These are phyloP conservation scores for Papilio polytes DNA, from an alignment of 1,140 invertebrate species.

Conservation along the genomic window DNA sequence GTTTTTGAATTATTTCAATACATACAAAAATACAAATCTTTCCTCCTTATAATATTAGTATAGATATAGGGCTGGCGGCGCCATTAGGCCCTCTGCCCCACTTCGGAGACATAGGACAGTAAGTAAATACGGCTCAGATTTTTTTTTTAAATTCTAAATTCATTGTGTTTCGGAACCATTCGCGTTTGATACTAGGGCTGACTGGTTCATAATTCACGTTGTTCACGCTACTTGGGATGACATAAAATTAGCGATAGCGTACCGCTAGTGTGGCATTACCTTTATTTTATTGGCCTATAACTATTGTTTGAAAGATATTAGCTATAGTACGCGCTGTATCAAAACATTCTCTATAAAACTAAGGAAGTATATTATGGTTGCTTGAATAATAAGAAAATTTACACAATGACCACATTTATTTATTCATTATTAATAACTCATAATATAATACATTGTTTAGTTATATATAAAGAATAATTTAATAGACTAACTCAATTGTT, in stretches of 20 bases:
- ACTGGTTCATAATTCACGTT: too few species aligned
- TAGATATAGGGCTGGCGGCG: too few species aligned
- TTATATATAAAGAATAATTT: not conserved
- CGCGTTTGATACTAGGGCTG: too few species aligned
- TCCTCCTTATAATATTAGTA: too few species aligned
- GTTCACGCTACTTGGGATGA: too few species aligned
- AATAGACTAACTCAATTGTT: not conserved
- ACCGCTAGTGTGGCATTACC: not conserved
- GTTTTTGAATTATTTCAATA: too few species aligned
- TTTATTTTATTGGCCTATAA: not conserved
- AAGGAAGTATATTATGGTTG: conserved; percentile 4
- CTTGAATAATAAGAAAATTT: conserved; percentile 18
- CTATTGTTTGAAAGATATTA: conserved; percentile 7
- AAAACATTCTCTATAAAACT: not conserved
- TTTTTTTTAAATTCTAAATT: too few species aligned
- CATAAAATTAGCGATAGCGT: not conserved
- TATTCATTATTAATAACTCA: not conserved
- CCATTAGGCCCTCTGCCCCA: too few species aligned
- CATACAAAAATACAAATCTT: too few species aligned
- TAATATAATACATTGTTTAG: conserved; percentile 1
- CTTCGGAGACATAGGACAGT: too few species aligned
- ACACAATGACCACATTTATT: conserved; percentile 12
- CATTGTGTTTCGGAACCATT: too few species aligned
- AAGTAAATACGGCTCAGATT: too few species aligned
- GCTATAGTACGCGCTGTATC: conserved; percentile 5